Conservation (phyloP, 2,888 invertebrate species). For the Drosophila tanythrix region DNA sequence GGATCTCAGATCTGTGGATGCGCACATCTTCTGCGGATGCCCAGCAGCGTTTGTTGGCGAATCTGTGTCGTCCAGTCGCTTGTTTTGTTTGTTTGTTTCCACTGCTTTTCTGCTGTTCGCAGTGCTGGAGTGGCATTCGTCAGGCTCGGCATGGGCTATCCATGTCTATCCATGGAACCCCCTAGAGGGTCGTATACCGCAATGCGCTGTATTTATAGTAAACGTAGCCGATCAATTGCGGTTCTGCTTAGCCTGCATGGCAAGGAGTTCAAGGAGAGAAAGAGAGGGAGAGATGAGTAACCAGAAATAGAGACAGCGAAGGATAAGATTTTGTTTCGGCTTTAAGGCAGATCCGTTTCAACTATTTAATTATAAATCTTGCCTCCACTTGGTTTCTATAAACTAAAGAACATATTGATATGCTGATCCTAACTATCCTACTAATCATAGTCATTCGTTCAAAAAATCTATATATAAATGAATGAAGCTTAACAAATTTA, state of each 20-base stretch:
- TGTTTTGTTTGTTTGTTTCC: slow-evolving; percentile 34
- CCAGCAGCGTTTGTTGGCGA: slow-evolving; percentile 80
- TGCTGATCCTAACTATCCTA: not conserved
- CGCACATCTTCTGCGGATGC: slow-evolving; percentile 49
- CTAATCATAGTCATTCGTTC: not conserved
- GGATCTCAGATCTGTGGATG: slow-evolving; percentile 3
- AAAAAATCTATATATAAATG: not conserved
- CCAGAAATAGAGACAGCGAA: not conserved
- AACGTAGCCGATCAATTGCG: slow-evolving; percentile 74
- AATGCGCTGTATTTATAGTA: slow-evolving; percentile 75
- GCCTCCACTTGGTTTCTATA: not conserved
- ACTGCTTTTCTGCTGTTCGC: slow-evolving; percentile 24
- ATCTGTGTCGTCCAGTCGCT: slow-evolving; percentile 53
- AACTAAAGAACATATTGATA: not conserved
- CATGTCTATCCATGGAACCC: not conserved
- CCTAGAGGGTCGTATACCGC: slow-evolving; percentile 59
- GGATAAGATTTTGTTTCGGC: not conserved
- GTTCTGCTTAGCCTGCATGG: slow-evolving; percentile 43
- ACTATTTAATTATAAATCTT: not conserved
- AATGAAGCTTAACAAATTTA: not conserved
- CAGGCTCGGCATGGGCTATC: slow-evolving; percentile 42
- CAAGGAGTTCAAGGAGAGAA: slow-evolving; percentile 18
- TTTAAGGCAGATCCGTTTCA: not conserved
- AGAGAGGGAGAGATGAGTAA: not conserved
- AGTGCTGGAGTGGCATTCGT: slow-evolving; percentile 52